Evolutionary conservation across 2,797 vertebrate species (phyloP).

Genomic region (Crocidura indochinensis): DNA sequence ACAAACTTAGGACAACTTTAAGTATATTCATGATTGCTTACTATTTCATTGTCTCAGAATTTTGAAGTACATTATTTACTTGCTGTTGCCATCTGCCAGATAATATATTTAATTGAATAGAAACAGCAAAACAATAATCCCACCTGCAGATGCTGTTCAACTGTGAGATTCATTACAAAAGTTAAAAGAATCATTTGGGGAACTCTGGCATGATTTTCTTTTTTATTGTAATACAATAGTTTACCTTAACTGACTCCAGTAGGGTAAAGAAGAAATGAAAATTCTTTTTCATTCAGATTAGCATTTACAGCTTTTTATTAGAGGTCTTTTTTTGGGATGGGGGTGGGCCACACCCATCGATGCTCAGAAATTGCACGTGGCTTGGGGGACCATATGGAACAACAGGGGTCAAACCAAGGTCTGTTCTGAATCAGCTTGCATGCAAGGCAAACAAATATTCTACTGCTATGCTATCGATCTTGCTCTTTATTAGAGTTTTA

Average conservation of each 20-base stretch:
- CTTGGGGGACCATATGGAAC: too few species aligned
- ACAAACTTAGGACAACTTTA: conserved; percentile 1
- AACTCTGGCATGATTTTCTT: not conserved
- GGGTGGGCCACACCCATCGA: too few species aligned
- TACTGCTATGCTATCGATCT: too few species aligned
- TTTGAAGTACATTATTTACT: conserved; percentile 70
- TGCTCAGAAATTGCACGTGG: too few species aligned
- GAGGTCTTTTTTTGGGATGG: too few species aligned
- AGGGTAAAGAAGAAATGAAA: conserved; percentile 27
- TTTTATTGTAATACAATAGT: conserved; percentile 41
- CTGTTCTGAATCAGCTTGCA: too few species aligned
- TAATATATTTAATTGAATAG: conserved; percentile 69
- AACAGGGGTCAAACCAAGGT: too few species aligned
- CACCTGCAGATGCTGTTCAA: conserved; percentile 53
- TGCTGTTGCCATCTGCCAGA: conserved; percentile 68
- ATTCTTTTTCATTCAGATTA: conserved; percentile 63
- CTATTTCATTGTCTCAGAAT: conserved; percentile 31
- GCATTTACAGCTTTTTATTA: conserved; percentile 50
- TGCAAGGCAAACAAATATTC: too few species aligned
- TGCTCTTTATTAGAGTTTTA: not conserved
- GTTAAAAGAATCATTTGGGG: not conserved
- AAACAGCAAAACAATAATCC: conserved; percentile 65
- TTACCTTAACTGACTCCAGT: conserved; percentile 53
- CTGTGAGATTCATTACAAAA: conserved; percentile 60
- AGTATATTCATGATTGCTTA: conserved; percentile 60